Percentiles rank a stretch among this genome's conserved stretches.
Evolutionary conservation across 1,140 invertebrate species (phyloP).

Genomic region (Polypedilum pembai): DNA sequence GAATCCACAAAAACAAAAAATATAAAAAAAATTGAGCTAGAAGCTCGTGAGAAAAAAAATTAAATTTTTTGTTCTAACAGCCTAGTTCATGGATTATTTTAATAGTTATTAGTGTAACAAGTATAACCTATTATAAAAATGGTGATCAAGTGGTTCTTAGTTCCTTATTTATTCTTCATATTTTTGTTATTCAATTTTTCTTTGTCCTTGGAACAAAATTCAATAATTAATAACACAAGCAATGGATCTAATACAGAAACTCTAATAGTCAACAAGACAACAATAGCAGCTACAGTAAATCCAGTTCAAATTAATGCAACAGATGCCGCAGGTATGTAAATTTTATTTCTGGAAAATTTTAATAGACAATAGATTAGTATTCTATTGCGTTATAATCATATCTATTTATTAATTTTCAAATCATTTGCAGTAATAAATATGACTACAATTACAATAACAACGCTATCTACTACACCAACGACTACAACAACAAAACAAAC

Average conservation of each 20-base stretch:
- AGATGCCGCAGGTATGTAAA: not conserved
- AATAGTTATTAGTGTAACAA: not conserved
- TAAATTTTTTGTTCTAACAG: not conserved
- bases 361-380: not conserved
- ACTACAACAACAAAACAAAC: not conserved
- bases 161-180: not conserved
- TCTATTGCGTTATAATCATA: not conserved
- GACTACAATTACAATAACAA: not conserved
- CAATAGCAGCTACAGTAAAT: not conserved
- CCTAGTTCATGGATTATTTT: not conserved
- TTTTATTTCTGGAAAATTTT: not conserved
- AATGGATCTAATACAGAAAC: not conserved
- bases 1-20: not conserved
- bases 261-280: not conserved
- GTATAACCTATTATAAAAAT: not conserved
- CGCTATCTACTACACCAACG: not conserved
- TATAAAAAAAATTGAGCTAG: not conserved
- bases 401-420: not conserved
- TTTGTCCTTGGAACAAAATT: constrained; percentile 2
- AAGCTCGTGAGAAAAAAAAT: not conserved
- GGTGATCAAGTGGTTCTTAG: not conserved
- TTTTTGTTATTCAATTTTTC: not conserved
- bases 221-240: not conserved
- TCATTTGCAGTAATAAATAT: too few relatives aligned
- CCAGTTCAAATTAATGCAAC: not conserved